Evolutionary conservation across 2,797 vertebrate species (phyloP).

Genomic region (Pseudochirops corinnae): DNA sequence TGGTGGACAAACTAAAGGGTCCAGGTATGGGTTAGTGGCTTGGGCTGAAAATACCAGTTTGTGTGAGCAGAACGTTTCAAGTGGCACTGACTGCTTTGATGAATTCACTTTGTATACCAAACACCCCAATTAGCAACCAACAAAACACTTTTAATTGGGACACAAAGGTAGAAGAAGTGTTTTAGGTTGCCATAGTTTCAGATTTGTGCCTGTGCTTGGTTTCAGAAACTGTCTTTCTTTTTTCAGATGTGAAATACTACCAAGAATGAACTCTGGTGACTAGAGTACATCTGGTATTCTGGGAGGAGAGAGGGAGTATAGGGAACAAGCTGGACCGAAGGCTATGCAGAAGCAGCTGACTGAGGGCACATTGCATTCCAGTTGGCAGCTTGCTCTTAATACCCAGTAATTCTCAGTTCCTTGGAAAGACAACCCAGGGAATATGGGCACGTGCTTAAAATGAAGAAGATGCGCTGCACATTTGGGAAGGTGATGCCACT

Average conservation of each 20-base stretch:
- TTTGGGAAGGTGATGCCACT: background rate
- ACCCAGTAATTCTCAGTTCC: background rate
- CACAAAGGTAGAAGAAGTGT: slow-evolving; percentile 71
- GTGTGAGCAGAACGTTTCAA: slow-evolving; percentile 65
- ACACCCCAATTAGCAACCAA: slow-evolving; percentile 72
- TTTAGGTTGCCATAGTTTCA: slow-evolving; percentile 77
- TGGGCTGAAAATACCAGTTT: slow-evolving; percentile 66
- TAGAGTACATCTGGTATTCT: slow-evolving; percentile 67
- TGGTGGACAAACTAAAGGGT: slow-evolving; percentile 21
- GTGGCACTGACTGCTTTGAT: slow-evolving; percentile 70
- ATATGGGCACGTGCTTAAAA: background rate
- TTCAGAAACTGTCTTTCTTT: slow-evolving; percentile 68
- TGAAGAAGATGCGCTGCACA: background rate
- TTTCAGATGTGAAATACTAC: slow-evolving; percentile 64
- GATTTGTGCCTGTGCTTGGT: slow-evolving; percentile 64
- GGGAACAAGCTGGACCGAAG: background rate
- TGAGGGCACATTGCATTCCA: background rate
- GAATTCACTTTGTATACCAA: slow-evolving; percentile 72
- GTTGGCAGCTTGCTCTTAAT: background rate
- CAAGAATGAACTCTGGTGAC: slow-evolving; percentile 49
- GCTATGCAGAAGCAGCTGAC: slow-evolving; percentile 4
- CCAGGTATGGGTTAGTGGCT: slow-evolving; percentile 50
- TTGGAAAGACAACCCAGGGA: background rate
- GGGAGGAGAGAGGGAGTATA: slow-evolving; percentile 2
- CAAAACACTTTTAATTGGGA: slow-evolving; percentile 77